A percentile compares a stretch with the other conserved stretches of the same genome.
phyloP scores from a whole-genome alignment of 2,888 invertebrate genomes.

The Abscondita cerata region DNA sequence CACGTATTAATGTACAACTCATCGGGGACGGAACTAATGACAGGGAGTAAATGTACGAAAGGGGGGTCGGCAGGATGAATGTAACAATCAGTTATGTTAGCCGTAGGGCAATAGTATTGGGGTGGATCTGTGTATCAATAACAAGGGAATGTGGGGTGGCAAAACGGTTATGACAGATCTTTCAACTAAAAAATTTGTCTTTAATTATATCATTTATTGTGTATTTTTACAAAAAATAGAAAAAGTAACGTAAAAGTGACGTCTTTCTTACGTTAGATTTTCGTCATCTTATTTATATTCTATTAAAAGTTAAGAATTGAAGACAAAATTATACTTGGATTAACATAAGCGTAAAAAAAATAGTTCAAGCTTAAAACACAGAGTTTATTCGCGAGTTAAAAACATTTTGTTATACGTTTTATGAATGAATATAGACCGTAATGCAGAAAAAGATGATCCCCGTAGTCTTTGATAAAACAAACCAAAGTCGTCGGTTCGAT shows the following conservation, averaged over 20 bases:
- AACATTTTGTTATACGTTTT: conserved; percentile 29
- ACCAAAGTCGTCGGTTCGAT: conserved; percentile 50
- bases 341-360: no score
- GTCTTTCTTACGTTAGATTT: no score
- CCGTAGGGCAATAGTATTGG: conserved; percentile 22
- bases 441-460: conserved; percentile 25
- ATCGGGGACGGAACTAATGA: conserved; percentile 34
- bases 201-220: not conserved
- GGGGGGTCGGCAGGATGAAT: conserved; percentile 25
- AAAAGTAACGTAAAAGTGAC: no score
- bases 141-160: conserved; percentile 49
- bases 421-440: conserved; percentile 18
- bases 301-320: no score
- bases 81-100: conserved; percentile 30
- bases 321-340: no score
- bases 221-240: no score
- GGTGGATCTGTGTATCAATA: conserved; percentile 46
- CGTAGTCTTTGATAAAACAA: conserved; percentile 47
- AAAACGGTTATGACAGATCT: conserved; percentile 50
- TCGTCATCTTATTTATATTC: no score
- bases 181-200: conserved; percentile 48
- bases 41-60: conserved; percentile 31
- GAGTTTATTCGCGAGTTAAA: conserved; percentile 27
- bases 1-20: conserved; percentile 37
- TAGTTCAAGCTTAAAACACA: conserved; percentile 15